Evolutionary conservation across 2,797 vertebrate genomes (phyloP).

Genomic region (Acanthurus tractus): DNA sequence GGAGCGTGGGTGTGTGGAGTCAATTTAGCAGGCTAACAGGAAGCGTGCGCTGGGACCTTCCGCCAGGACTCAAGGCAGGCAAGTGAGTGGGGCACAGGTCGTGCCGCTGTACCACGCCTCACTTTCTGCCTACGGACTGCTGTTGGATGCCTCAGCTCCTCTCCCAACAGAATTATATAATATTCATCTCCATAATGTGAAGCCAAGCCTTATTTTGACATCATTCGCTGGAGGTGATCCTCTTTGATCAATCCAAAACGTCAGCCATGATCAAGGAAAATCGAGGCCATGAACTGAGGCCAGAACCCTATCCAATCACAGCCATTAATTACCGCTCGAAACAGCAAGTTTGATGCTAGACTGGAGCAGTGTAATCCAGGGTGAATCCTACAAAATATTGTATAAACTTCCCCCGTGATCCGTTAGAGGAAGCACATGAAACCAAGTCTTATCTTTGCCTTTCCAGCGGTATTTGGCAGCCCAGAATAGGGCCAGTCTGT

Average conservation of each 20-base stretch:
- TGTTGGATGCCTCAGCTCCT: slow-evolving; percentile 20
- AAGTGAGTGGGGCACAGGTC: slow-evolving; percentile 69
- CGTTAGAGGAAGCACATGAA: slow-evolving; percentile 57
- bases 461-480: slow-evolving; percentile 64
- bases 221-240: slow-evolving; percentile 47
- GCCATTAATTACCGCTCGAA: slow-evolving; percentile 58
- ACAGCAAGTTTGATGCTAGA: slow-evolving; percentile 43
- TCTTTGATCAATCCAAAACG: slow-evolving; percentile 64
- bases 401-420: slow-evolving; percentile 43
- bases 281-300: slow-evolving; percentile 21
- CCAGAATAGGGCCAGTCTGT: slow-evolving; percentile 61
- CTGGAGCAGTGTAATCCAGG: slow-evolving; percentile 27
- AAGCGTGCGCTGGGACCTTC: slow-evolving; percentile 62
- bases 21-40: slow-evolving; percentile 73
- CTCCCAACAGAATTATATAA: background rate
- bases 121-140: slow-evolving; percentile 22
- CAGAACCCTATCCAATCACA: slow-evolving; percentile 34
- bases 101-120: slow-evolving; percentile 21
- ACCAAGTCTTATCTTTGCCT: slow-evolving; percentile 54
- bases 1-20: slow-evolving; percentile 59
- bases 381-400: slow-evolving; percentile 43
- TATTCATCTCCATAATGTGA: slow-evolving; percentile 39
- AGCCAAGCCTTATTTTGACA: slow-evolving; percentile 38
- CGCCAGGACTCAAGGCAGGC: slow-evolving; percentile 41
- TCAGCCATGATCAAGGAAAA: slow-evolving; percentile 55